Conservation (phyloP, 2,113 vertebrate genomes). For the Pygoscelis antarcticus region DNA sequence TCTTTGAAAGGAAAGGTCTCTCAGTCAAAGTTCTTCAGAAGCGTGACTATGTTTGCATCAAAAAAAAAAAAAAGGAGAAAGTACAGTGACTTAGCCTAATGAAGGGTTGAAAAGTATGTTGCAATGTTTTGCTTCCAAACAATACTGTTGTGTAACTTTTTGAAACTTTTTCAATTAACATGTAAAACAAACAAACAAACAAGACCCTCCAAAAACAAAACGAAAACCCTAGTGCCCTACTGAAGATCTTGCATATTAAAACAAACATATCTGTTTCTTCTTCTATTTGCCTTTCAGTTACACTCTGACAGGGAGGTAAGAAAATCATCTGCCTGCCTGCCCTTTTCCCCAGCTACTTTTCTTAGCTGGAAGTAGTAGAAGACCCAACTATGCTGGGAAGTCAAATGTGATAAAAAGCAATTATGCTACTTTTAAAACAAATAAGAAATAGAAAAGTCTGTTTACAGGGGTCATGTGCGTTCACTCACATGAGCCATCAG, state of each 20-base stretch:
- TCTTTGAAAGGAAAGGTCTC: background rate
- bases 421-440: background rate
- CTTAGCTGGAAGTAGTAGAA: background rate
- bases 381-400: background rate
- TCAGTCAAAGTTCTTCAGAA: background rate
- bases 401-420: background rate
- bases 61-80: background rate
- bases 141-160: background rate
- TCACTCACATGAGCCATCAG: background rate
- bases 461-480: background rate
- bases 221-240: too few species aligned
- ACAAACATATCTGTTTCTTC: background rate
- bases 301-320: background rate
- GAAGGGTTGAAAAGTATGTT: background rate
- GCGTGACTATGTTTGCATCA: accelerated
- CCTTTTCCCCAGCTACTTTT: background rate
- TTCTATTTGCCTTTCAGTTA: background rate
- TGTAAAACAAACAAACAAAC: background rate
- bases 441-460: background rate
- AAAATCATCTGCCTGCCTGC: background rate
- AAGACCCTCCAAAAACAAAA: background rate
- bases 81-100: background rate
- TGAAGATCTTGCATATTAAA: background rate
- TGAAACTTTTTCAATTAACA: background rate
- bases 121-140: background rate